Percentiles rank a stretch among this genome's conserved stretches.
Evolutionary conservation across 2,797 vertebrate species (phyloP).

Genomic region (Agapornis canus): DNA sequence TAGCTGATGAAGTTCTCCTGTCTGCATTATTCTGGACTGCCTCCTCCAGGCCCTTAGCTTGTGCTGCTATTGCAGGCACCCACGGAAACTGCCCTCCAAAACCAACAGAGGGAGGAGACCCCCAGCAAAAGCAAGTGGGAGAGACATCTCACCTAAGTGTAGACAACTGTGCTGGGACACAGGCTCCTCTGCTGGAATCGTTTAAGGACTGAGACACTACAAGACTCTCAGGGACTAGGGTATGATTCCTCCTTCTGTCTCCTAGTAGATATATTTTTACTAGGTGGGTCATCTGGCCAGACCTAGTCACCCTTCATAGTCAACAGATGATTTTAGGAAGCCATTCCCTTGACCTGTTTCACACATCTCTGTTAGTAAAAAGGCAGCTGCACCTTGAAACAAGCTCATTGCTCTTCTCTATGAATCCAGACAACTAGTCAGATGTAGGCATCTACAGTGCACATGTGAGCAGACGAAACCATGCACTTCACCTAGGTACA

Average conservation of each 20-base stretch:
- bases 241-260: not conserved
- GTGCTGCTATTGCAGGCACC: not conserved
- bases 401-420: not conserved
- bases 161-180: not conserved
- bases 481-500: not conserved
- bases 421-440: not conserved
- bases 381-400: not conserved
- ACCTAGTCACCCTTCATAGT: not conserved
- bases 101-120: not conserved
- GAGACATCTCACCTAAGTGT: not conserved
- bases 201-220: not conserved
- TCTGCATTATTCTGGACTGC: not conserved
- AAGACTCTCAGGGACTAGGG: not conserved
- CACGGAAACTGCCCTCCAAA: not conserved
- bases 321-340: not conserved
- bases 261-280: not conserved
- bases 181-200: not conserved
- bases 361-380: not conserved
- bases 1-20: not conserved
- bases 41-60: not conserved
- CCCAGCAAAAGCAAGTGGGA: not conserved
- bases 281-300: not conserved
- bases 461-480: not conserved
- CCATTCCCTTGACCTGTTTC: not conserved
- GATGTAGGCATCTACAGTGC: not conserved